Evolutionary conservation across 2,888 invertebrate genomes (phyloP).

Genomic region (Eupsilia transversa): DNA sequence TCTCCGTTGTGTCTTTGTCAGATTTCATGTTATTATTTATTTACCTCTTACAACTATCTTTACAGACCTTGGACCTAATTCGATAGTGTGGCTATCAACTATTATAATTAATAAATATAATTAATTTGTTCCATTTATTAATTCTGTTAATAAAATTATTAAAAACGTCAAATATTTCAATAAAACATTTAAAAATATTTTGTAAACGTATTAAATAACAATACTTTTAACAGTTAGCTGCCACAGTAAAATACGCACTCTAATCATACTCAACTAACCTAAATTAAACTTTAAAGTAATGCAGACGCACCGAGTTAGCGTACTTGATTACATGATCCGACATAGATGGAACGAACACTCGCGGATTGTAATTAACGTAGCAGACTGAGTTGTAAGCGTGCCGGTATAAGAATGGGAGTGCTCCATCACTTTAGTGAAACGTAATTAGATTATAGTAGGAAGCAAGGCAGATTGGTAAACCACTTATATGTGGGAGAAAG

Average conservation of each 20-base stretch:
- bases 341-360: slow-evolving; percentile 66
- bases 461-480: slow-evolving; percentile 8
- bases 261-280: slow-evolving; percentile 12
- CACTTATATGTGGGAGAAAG: not conserved
- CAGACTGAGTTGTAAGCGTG: slow-evolving; percentile 45
- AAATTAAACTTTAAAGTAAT: slow-evolving; percentile 18
- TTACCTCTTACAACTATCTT: no score
- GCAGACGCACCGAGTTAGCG: slow-evolving; percentile 41
- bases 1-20: no score
- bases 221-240: no score
- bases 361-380: slow-evolving; percentile 59
- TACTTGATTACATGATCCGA: slow-evolving; percentile 57
- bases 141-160: no score
- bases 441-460: slow-evolving; percentile 26
- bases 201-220: no score
- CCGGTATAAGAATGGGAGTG: slow-evolving; percentile 21
- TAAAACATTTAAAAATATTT: no score
- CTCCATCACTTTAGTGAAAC: slow-evolving; percentile 38
- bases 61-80: no score
- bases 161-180: no score
- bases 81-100: no score
- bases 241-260: not conserved
- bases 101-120: no score
- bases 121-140: no score
- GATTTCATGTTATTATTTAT: no score